Conservation (phyloP, 2,113 vertebrate species). For the Genyomyrus donnyi region DNA sequence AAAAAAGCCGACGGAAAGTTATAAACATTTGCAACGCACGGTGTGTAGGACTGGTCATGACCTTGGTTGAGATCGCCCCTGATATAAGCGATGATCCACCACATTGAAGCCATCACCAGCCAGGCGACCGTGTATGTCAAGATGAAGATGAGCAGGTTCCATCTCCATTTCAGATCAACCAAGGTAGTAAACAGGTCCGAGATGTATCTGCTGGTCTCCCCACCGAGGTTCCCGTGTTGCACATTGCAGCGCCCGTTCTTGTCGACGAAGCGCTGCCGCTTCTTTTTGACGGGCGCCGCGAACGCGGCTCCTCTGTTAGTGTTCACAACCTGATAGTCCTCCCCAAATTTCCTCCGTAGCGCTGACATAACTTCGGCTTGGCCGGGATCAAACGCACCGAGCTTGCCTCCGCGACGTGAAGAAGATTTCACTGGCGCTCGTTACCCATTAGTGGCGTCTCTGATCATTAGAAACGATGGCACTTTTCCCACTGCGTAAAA, state of each 20-base stretch:
- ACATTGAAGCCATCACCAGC: slow-evolving; percentile 83
- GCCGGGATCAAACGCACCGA: not conserved
- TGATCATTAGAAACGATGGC: not conserved
- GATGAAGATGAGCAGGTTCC: slow-evolving; percentile 81
- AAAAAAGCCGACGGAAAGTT: slow-evolving; percentile 83
- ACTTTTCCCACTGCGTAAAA: not conserved
- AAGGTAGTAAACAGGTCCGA: slow-evolving; percentile 81
- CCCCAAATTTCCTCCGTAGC: slow-evolving; percentile 72
- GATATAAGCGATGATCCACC: slow-evolving; percentile 81
- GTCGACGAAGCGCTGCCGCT: slow-evolving; percentile 78
- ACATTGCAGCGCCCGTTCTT: slow-evolving; percentile 84
- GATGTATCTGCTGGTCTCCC: slow-evolving; percentile 77
- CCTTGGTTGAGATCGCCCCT: slow-evolving; percentile 69
- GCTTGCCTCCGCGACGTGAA: not conserved
- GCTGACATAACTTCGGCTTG: slow-evolving; percentile 60
- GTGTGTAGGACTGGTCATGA: slow-evolving; percentile 64
- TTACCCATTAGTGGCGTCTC: slow-evolving; percentile 13
- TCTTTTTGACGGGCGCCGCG: slow-evolving; percentile 64
- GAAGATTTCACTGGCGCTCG: not conserved
- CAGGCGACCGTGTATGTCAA: slow-evolving; percentile 80
- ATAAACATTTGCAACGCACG: slow-evolving; percentile 82
- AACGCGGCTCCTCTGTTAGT: slow-evolving; percentile 50
- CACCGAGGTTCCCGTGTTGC: slow-evolving; percentile 77
- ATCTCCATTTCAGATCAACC: slow-evolving; percentile 82
- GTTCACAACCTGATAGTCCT: slow-evolving; percentile 76